A percentile compares a stretch with the other conserved stretches of the same genome.
These are phyloP conservation scores for Capreolus pygargus DNA, from an alignment of 2,113 vertebrate genomes.

Conservation along the genomic window DNA sequence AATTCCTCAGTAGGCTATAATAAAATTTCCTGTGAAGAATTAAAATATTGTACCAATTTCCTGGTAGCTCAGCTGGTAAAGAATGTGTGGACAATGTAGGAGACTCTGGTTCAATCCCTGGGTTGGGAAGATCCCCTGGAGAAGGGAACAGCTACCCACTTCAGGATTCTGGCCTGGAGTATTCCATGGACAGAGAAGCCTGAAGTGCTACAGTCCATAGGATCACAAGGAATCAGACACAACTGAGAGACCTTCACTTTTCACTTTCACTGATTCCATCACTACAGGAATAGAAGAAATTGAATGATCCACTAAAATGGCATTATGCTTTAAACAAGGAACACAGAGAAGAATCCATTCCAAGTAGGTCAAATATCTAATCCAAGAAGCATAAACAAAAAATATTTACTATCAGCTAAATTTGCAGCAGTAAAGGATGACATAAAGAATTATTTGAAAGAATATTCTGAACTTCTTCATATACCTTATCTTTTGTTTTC, in stretches of 20 bases:
- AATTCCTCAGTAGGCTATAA: constrained; percentile 32
- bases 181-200: not conserved
- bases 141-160: not conserved
- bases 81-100: not conserved
- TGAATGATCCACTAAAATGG: not conserved
- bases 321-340: constrained; percentile 12
- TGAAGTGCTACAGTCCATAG: not conserved
- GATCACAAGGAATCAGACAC: not conserved
- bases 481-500: not conserved
- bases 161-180: not conserved
- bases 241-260: not conserved
- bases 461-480: not conserved
- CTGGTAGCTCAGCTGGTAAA: not conserved
- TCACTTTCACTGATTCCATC: not conserved
- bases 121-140: not conserved
- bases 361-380: not conserved
- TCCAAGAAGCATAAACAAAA: not conserved
- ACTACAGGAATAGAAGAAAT: constrained; percentile 13
- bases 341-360: not conserved
- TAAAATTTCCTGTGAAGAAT: not conserved
- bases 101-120: not conserved
- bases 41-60: not conserved
- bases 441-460: not conserved
- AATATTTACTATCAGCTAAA: not conserved
- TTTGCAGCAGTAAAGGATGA: not conserved